Base-by-base conservation (phyloP, 2,888 invertebrate genomes). In the Oasisia sp. region DNA sequence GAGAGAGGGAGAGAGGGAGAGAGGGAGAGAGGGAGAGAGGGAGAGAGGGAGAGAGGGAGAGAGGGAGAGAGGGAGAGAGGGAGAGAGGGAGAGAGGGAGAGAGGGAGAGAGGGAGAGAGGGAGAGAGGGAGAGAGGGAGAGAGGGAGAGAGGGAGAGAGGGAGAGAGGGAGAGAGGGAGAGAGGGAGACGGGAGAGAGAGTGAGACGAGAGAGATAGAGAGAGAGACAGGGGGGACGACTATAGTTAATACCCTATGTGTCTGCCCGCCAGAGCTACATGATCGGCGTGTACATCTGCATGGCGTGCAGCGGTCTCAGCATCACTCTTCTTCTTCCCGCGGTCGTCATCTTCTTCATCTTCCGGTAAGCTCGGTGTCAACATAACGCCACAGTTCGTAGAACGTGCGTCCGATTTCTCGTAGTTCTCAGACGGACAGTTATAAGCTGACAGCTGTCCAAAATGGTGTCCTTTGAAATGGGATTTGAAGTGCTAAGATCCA, bases 221-320 rank as follows among this genome's bases (percentile, higher is more conserved):
- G 14, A 90, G 0, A 4, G 45, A 3, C 7, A 32, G n/a, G 5
- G 19, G 27, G 7, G 27, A 74, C 27, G 74, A 50, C 50, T 50
- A 50, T 27, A 74, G 74, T 7, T 19, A 56, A 11, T 56, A 3
- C 58, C 19, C 11, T 32, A 11, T 27, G n/a, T 50, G 19, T 58
- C 32, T 91, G 50, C 8, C 19, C 94, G 94, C 56, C 94, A 95
- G 96, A 94, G 95, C 44, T 93, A 95, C 58, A 93, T 95, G 90
- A 94, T 94, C 8, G 94, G 95, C 7, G 94, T 95, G 44, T 95
- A 95, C 93, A 93, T 95, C 58, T 94, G 95, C 14, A 93, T 96
- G 44, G 95, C 94, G 0, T 95, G 95, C 93, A 95, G 94, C 92
- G 93, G 95, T 1, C 94, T 94, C 92, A 95, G 95, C 93, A 93